Base-by-base conservation (phyloP, 2,888 invertebrate species). In the Aphodius granarius region DNA sequence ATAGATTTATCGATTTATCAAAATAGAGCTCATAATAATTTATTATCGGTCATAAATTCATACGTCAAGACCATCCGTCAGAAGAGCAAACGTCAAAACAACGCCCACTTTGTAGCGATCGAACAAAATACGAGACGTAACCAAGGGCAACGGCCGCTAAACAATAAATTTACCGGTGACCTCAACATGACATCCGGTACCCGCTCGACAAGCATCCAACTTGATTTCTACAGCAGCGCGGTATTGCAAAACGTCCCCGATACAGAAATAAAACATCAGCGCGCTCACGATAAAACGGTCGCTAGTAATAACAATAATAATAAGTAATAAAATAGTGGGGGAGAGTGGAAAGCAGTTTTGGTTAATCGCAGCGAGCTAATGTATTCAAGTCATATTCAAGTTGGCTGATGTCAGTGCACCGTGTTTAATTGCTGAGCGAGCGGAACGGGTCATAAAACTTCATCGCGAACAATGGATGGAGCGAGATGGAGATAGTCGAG, bases 361-460 rank as follows among this genome's bases (percentile, higher is more conserved):
- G 43, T 43, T 43, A 43, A 43, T 43, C 13, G 43, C 9, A 9
- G 43, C 43, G 43, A 9, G 43, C 43, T 43, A 43, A 43, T 43
- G 43, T 43, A 43, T 43, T 43, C 43, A 43, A 43, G 43, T 43
- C 13, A 13, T 43, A 43, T 43, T 43, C 43, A 43, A 43, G 43
- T 43, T 43, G 43, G 43, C 43, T 43, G 43, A 43, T 43, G 43
- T 43, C 43, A 43, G 43, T 13, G 13, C 43, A 13, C 1, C 43
- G 68, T 19, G 21, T 68, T 21, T 68, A 68, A 68, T 68, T 68
- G 68, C 21, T 43, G 43, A 43, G 13, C 43, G 43, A 43, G 73
- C n/a, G 73, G 73, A 76, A 76, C 73, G 70, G 73, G 76, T 76
- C 76, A 68, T 74, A 77, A 76, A 76, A 76, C 73, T 76, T 73